A percentile compares a stretch with the other conserved stretches of the same genome.
Conservation (phyloP, 64 coral and sea anemone species). For the Pocillopora verrucosa region DNA sequence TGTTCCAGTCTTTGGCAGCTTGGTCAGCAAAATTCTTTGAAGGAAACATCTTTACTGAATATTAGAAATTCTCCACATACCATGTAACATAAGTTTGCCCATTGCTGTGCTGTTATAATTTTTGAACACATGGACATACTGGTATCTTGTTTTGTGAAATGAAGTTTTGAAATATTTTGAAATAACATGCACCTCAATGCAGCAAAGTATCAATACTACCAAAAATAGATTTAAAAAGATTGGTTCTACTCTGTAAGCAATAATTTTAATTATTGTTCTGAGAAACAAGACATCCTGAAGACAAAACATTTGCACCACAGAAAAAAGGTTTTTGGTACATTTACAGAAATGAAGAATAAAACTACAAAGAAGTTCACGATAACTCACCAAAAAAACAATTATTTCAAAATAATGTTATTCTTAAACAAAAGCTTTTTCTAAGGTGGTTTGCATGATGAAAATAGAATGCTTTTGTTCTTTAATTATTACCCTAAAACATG, state of each 20-base stretch:
- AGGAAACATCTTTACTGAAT: too few species aligned
- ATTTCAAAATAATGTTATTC: not conserved
- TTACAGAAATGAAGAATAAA: not conserved
- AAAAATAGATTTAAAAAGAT: not conserved
- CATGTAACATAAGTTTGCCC: not conserved
- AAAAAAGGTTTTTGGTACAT: not conserved
- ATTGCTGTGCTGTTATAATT: not conserved
- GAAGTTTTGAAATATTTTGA: not conserved
- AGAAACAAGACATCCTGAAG: not conserved
- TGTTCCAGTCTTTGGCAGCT: too few species aligned
- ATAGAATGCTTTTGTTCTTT: not conserved
- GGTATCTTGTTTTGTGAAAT: not conserved
- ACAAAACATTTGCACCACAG: not conserved
- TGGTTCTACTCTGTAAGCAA: not conserved
- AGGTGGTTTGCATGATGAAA: not conserved
- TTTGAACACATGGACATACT: not conserved
- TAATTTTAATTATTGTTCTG: not conserved
- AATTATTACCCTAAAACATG: not conserved
- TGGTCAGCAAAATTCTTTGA: too few species aligned
- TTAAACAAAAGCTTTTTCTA: not conserved
- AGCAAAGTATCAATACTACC: not conserved
- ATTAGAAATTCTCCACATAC: not conserved
- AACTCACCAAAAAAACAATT: not conserved
- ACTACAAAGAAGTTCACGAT: not conserved
- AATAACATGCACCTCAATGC: not conserved